These are phyloP conservation scores for Antheraea mylitta DNA, from an alignment of 1,140 invertebrate species.

Conservation along the genomic window DNA sequence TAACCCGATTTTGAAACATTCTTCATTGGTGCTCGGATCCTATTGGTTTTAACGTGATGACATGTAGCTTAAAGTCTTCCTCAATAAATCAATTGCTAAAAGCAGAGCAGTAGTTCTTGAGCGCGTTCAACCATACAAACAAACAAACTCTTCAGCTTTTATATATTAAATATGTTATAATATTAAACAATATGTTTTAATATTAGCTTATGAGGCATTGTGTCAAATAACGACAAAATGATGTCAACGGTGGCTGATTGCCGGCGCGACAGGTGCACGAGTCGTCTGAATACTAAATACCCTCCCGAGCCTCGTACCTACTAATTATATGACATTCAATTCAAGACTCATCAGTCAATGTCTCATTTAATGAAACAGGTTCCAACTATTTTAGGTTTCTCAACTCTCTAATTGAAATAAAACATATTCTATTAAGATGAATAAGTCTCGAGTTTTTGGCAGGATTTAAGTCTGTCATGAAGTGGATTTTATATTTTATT, in stretches of 20 bases:
- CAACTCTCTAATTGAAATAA: constrained; percentile 7
- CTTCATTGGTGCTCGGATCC: no score
- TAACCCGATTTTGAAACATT: no score
- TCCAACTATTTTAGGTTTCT: background rate
- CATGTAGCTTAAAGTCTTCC: no score
- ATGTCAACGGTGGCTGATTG: constrained; percentile 52
- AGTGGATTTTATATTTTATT: no score
- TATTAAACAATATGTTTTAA: constrained; percentile 29
- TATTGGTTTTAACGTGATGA: no score
- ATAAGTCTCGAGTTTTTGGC: background rate
- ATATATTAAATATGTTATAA: no score
- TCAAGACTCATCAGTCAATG: constrained; percentile 30
- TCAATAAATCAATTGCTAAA: no score
- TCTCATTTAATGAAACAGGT: constrained; percentile 22
- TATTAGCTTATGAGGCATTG: constrained; percentile 44
- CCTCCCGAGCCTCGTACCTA: constrained; percentile 9
- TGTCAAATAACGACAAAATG: constrained; percentile 58
- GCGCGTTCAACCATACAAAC: no score
- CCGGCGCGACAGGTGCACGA: constrained; percentile 48
- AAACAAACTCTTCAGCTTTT: no score
- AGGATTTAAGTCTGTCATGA: no score
- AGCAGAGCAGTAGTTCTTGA: no score
- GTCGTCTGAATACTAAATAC: constrained; percentile 46
- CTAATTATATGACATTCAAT: constrained; percentile 23
- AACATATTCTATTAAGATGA: constrained; percentile 1